Base-by-base conservation (phyloP, 1,140 invertebrate genomes). In the Drosophila tropicalis region DNA sequence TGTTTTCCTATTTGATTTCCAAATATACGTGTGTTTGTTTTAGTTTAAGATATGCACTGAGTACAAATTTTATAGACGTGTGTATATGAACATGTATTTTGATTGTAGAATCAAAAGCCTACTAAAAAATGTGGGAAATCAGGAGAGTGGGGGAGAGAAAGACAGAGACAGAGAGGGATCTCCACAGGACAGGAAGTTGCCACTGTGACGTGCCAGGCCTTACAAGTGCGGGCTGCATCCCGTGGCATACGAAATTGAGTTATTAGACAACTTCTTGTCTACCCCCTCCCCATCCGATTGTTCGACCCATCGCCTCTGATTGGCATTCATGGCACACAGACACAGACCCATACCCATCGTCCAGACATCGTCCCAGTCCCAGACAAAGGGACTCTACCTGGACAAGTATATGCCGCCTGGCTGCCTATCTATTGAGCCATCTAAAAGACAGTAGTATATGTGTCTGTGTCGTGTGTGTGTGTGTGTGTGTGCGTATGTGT, bases 201-300 rank as follows among this genome's bases (percentile, higher is more conserved):
- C 68, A 40, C 32, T 13, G n/a, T 57, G 3, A 76, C 74, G 72
- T 76, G 74, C 56, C 34, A 40, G 55, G 72, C 66, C 61, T 76
- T 47, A 60, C 34, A 76, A 76, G 60, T 47, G 62, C 41, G 29
- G 64, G 17, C 41, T 40, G 39, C 44, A 29, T 29, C 25, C 34
- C 13, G 12, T 19, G 17, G 15, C 57, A 34, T 72, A 69, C 76
- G 17, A 87, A 89, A 87, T 87, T 87, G 76, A 87, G 83, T 89
- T 80, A 87, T 89, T 82, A 77, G 58, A 75, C n/a, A 62, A 51
- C n/a, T n/a, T n/a, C n/a, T n/a, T n/a, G 17, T 25, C 32, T 62
- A 57, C 39, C 44, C 36, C 36, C 12, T 13, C 36, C 12, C 36
- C 36, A 1, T 13, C 12, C 36, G 3, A 39, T 36, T 5, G 10